Evolutionary conservation across 64 coral and sea anemone genomes (phyloP).

Genomic region (Stylophora pistillata): DNA sequence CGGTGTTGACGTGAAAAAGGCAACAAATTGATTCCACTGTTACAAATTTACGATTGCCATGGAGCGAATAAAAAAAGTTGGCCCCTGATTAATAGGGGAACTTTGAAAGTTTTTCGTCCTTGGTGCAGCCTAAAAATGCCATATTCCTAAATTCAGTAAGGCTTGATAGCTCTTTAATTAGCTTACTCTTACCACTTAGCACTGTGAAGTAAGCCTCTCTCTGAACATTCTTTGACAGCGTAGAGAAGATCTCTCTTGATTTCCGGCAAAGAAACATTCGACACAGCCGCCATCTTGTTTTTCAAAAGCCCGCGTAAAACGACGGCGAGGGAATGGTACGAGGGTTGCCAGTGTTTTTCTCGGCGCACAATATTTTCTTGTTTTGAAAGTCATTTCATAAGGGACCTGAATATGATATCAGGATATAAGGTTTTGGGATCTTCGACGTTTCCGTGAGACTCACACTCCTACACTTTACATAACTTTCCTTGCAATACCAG

Average conservation of each 20-base stretch:
- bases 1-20: no score
- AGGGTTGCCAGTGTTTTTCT: not conserved
- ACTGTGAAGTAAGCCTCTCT: slow-evolving; percentile 86
- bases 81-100: no score
- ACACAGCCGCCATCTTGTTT: slow-evolving; percentile 84
- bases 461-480: no score
- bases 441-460: no score
- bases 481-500: no score
- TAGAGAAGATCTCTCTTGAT: slow-evolving; percentile 92
- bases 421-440: no score
- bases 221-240: slow-evolving; percentile 86
- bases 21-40: no score
- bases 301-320: slow-evolving; percentile 64
- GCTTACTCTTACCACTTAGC: slow-evolving; percentile 86
- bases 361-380: no score
- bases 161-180: not conserved
- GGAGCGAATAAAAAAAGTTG: no score
- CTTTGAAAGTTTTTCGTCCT: not conserved
- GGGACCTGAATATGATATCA: no score
- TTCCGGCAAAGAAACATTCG: slow-evolving; percentile 69
- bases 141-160: not conserved
- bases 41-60: no score
- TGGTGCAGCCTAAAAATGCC: not conserved
- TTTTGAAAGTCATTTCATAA: no score
- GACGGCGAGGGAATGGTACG: not conserved